Conservation (phyloP, 2,113 vertebrate genomes). For the Bufo gargarizans region DNA sequence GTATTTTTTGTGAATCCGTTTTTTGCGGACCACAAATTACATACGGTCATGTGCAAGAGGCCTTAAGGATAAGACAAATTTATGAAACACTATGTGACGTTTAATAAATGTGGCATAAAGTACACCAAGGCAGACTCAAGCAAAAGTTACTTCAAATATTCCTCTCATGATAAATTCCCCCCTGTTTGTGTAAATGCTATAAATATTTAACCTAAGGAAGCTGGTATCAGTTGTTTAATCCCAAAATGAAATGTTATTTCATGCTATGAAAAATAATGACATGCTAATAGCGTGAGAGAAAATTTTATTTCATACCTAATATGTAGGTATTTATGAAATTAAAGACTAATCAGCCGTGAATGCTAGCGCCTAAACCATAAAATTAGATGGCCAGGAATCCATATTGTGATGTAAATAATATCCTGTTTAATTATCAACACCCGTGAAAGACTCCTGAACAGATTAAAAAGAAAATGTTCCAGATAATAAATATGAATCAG, state of each 20-base stretch:
- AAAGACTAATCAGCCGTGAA: conserved; percentile 91
- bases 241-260: conserved; percentile 85
- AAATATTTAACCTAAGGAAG: conserved; percentile 79
- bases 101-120: too few relatives aligned
- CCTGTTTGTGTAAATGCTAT: conserved; percentile 81
- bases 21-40: too few relatives aligned
- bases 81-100: too few relatives aligned
- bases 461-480: conserved; percentile 82
- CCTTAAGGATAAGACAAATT: too few relatives aligned
- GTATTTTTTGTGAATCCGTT: too few relatives aligned
- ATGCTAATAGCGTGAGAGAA: conserved; percentile 81
- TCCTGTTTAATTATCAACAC: conserved; percentile 82
- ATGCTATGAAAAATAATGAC: conserved; percentile 84
- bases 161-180: not conserved
- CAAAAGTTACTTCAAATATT: too few relatives aligned
- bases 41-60: too few relatives aligned
- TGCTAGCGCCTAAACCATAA: conserved; percentile 99
- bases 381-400: conserved; percentile 98
- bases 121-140: too few relatives aligned
- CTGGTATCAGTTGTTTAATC: conserved; percentile 83
- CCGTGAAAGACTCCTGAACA: conserved; percentile 73
- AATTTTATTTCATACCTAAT: conserved; percentile 75
- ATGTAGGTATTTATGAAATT: conserved; percentile 87
- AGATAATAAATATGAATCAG: conserved; percentile 85
- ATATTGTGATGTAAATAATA: conserved; percentile 88